Conservation (phyloP, 2,113 vertebrate species). For the Leptobrachium leishanense region DNA sequence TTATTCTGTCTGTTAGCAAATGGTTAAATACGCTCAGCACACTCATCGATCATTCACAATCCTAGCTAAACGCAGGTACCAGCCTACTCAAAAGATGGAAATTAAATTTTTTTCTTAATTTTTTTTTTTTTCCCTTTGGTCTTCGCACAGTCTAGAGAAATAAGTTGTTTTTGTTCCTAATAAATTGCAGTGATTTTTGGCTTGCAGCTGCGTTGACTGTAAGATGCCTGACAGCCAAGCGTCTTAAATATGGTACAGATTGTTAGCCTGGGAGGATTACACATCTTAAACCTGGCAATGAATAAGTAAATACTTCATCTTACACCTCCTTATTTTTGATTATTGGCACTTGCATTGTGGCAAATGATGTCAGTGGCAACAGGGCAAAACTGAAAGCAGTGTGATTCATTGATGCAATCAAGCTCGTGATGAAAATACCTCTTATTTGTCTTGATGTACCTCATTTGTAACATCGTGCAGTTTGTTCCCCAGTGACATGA, state of each 20-base stretch:
- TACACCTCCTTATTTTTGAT: slow-evolving; percentile 41
- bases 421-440: slow-evolving; percentile 12
- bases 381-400: slow-evolving; percentile 13
- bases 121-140: too few species aligned
- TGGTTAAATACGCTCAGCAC: too few species aligned
- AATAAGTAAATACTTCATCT: slow-evolving; percentile 39
- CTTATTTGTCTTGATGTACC: slow-evolving; percentile 16
- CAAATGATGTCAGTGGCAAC: slow-evolving; percentile 35
- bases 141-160: not conserved
- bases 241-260: slow-evolving; percentile 43
- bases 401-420: slow-evolving; percentile 32
- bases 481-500: not conserved
- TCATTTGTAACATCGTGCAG: slow-evolving; percentile 1
- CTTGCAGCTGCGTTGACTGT: slow-evolving; percentile 34
- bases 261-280: slow-evolving; percentile 42
- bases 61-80: too few species aligned
- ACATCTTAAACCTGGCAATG: slow-evolving; percentile 40
- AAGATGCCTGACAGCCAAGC: slow-evolving; percentile 23
- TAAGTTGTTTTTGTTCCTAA: not conserved
- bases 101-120: too few species aligned
- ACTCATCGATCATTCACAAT: too few species aligned
- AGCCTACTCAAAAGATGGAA: too few species aligned
- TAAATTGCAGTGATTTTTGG: slow-evolving; percentile 20
- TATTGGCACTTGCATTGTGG: slow-evolving; percentile 27
- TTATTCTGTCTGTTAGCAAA: too few species aligned